Evolutionary conservation across 1,140 invertebrate species (phyloP).

Genomic region (Drosophila eugracilis): DNA sequence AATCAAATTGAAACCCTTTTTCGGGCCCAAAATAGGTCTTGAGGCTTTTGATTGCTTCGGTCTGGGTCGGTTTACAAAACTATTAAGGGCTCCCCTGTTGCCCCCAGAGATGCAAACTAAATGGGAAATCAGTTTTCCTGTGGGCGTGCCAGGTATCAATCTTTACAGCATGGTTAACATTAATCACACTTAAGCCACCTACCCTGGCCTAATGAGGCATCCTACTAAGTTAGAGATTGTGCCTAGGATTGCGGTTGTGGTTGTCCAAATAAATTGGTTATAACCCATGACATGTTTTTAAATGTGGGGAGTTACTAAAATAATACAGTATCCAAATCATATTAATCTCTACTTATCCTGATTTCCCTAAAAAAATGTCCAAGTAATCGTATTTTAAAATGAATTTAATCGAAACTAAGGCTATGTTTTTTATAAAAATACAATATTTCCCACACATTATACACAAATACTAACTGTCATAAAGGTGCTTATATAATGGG

Average conservation of each 20-base stretch:
- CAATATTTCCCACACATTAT: background rate
- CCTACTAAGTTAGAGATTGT: conserved; percentile 45
- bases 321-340: background rate
- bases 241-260: conserved; percentile 22
- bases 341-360: too few species aligned
- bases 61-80: conserved; percentile 56
- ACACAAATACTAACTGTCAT: background rate
- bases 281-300: background rate
- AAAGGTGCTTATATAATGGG: background rate
- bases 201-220: conserved; percentile 55
- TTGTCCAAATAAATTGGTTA: conserved; percentile 8
- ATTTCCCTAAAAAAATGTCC: background rate
- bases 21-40: conserved; percentile 59
- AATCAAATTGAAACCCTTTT: conserved; percentile 82
- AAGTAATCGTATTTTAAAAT: background rate
- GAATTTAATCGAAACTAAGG: background rate
- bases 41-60: conserved; percentile 72
- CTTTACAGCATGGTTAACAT: conserved; percentile 53
- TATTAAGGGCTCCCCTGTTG: conserved; percentile 27
- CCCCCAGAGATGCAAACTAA: conserved; percentile 20
- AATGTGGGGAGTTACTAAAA: background rate
- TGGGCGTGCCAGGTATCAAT: conserved; percentile 64
- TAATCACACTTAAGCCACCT: conserved; percentile 74
- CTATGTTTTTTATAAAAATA: too few species aligned
- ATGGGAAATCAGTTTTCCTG: conserved; percentile 47